Base-by-base conservation (phyloP, 2,797 vertebrate species). In the Gymnodraco acuticeps region DNA sequence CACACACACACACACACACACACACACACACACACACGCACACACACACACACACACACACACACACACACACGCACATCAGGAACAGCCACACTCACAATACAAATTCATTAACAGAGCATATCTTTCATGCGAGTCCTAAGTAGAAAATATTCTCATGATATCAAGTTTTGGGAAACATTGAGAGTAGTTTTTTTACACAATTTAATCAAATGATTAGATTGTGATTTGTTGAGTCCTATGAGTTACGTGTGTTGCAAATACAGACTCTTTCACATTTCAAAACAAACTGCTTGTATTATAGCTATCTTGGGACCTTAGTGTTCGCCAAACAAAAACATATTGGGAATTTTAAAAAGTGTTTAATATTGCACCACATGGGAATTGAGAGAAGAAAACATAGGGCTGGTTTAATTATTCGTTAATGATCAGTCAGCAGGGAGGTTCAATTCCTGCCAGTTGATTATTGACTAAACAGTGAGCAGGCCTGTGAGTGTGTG, bases 381-480 rank as follows among this genome's bases (percentile, higher is more conserved):
- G 13, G 27, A 65, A 51, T 0, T 31, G 16, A 70, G 33, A 8
- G 11, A 10, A 16, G 20, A 27, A 14, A 46, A 52, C 17, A 19
- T 5, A 38, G 63, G 10, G 12, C 46, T 20, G 8, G 14, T 64
- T 4, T 69, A 46, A 54, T 59, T 60, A 63, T 60, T 76, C 9
- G 27, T 62, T 27, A 45, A 61, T 70, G 47, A 88, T 84, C 31
- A 70, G 33, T 70, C 71, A 87, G 38, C 31, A 10, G 48, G 62
- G 33, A 53, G 52, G 54, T 54, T 65, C 4, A 63, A 11, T 41
- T 73, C 68, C 64, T 72, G 23, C 42, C 41, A 43, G 23, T 47
- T 81, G 31, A 66, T 43, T 78, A 43, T 33, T 75, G 70, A 79
- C 48, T 75, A 68, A 82, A 76, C 65, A 42, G 54, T 74, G 58